These are phyloP conservation scores for Lissonota sp. DNA, from an alignment of 2,888 invertebrate species.

Conservation along the genomic window DNA sequence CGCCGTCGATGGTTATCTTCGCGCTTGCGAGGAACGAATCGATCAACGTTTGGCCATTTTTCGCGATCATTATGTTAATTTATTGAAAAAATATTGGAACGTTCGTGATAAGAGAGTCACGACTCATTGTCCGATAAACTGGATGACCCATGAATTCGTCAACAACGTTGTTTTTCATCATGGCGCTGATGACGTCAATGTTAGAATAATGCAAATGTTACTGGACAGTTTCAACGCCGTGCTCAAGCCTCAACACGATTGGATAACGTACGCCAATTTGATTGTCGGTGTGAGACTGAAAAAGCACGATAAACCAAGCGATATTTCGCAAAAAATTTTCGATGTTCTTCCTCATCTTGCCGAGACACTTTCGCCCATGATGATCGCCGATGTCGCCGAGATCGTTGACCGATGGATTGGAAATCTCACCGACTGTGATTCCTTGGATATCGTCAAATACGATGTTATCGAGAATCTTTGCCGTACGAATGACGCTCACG, in stretches of 20 bases:
- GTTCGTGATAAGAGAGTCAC: constrained; percentile 23
- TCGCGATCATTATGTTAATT: constrained; percentile 34
- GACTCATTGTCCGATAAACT: constrained; percentile 64
- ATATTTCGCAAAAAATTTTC: constrained; percentile 49
- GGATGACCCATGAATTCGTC: constrained; percentile 23
- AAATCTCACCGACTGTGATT: neutral
- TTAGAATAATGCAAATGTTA: constrained; percentile 55
- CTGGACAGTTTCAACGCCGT: constrained; percentile 54
- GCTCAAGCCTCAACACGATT: constrained; percentile 66
- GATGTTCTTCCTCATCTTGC: constrained; percentile 48
- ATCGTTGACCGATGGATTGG: constrained; percentile 57
- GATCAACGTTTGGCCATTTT: constrained; percentile 61
- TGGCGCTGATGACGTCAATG: neutral
- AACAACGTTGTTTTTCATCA: neutral
- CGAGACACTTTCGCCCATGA: constrained; percentile 39
- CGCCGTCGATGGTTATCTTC: constrained; percentile 38
- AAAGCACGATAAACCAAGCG: neutral
- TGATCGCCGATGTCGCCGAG: constrained; percentile 29
- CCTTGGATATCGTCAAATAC: neutral
- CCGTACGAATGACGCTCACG: constrained; percentile 10
- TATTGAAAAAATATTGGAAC: constrained; percentile 66
- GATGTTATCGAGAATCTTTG: constrained; percentile 56
- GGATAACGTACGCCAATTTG: constrained; percentile 65
- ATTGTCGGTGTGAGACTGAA: constrained; percentile 45
- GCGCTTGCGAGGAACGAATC: constrained; percentile 25